These are phyloP conservation scores for Corythaeola cristata DNA, from an alignment of 2,113 vertebrate genomes.

Conservation along the genomic window DNA sequence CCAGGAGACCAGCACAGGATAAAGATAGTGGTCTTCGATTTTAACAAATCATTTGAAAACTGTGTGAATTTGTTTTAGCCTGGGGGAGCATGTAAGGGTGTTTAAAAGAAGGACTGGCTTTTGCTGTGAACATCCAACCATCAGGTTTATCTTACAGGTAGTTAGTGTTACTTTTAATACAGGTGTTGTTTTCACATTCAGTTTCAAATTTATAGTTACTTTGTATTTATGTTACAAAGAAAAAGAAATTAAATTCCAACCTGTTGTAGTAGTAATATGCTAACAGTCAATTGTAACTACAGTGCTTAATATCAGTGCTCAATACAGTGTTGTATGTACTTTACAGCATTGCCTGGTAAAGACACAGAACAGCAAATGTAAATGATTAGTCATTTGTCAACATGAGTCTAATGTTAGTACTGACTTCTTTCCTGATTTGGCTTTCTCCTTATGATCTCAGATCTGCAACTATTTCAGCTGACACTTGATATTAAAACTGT, in stretches of 20 bases:
- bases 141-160: neutral
- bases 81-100: neutral
- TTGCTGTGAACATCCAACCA: neutral
- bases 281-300: neutral
- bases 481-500: constrained; percentile 32
- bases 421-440: neutral
- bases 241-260: neutral
- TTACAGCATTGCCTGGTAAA: neutral
- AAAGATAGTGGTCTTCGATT: neutral
- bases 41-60: neutral
- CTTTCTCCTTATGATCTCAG: constrained; percentile 39
- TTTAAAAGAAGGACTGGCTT: neutral
- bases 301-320: neutral
- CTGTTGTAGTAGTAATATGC: neutral
- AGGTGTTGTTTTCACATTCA: neutral
- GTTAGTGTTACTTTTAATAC: neutral
- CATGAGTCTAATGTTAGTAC: constrained; percentile 27
- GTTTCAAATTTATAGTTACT: neutral
- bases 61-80: neutral
- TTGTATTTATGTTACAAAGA: neutral
- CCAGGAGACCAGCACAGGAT: neutral
- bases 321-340: neutral
- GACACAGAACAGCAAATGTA: neutral
- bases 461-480: constrained; percentile 30
- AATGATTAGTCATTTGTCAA: constrained; percentile 3